phyloP scores from a whole-genome alignment of 2,113 vertebrate genomes.

The Scalopus aquaticus region DNA sequence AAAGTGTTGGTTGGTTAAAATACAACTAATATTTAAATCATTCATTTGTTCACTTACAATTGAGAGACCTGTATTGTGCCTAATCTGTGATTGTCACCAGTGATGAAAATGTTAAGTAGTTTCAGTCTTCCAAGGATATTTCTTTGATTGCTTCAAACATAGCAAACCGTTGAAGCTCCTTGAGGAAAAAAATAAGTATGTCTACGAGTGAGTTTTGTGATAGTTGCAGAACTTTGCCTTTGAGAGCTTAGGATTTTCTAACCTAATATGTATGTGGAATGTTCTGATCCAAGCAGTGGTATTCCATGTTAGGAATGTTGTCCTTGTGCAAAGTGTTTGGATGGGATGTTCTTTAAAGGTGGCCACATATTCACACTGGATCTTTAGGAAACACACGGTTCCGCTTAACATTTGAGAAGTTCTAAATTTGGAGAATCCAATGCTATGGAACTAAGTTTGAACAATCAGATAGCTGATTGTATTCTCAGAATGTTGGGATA shows the following conservation, averaged over 20 bases:
- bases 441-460: not conserved
- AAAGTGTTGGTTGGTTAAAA: too few relatives aligned
- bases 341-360: not conserved
- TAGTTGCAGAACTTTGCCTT: slow-evolving; percentile 20
- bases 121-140: not conserved
- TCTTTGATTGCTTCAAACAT: slow-evolving; percentile 1
- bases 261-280: not conserved
- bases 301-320: not conserved
- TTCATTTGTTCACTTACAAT: slow-evolving; percentile 8
- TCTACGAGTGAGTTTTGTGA: not conserved
- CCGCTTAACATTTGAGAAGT: not conserved
- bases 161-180: not conserved
- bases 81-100: not conserved
- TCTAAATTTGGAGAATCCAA: not conserved
- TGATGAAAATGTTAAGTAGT: not conserved
- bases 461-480: not conserved
- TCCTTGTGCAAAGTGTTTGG: not conserved
- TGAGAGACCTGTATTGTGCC: not conserved
- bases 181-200: not conserved
- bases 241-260: not conserved
- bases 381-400: not conserved
- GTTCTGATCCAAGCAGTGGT: not conserved
- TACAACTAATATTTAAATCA: not conserved
- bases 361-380: not conserved
- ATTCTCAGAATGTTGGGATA: not conserved